A percentile compares a stretch with the other conserved stretches of the same genome.
phyloP scores from a whole-genome alignment of 2,888 invertebrate species.

The Alloplasta piceator region DNA sequence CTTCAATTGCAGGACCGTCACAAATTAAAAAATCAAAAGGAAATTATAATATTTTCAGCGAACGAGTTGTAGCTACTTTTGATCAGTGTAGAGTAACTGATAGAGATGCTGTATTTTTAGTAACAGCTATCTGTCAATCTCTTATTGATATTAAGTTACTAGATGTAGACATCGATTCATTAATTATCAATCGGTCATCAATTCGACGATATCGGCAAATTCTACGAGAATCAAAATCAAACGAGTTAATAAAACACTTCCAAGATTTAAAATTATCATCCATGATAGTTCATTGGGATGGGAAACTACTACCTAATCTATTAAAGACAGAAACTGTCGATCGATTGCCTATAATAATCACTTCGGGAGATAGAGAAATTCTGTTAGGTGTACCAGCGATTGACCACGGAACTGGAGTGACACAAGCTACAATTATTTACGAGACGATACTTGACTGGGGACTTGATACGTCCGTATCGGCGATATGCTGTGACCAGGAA shows the following conservation, averaged over 20 bases:
- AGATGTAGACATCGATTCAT: background rate
- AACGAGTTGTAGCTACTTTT: constrained; percentile 60
- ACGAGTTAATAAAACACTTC: no score
- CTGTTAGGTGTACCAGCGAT: constrained; percentile 36
- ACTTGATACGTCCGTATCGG: constrained; percentile 25
- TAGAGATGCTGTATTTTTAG: constrained; percentile 58
- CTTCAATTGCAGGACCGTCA: constrained; percentile 18
- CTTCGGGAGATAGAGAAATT: constrained; percentile 27
- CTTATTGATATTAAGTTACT: background rate
- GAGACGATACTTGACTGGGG: constrained; percentile 38
- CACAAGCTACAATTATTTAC: constrained; percentile 26
- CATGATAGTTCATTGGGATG: no score
- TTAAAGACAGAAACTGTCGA: constrained; percentile 15
- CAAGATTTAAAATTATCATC: no score
- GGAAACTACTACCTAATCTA: background rate
- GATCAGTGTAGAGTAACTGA: constrained; percentile 62
- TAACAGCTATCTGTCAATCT: constrained; percentile 33
- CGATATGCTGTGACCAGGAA: constrained; percentile 37
- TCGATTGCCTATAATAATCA: constrained; percentile 22
- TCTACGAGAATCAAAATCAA: background rate
- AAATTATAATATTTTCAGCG: constrained; percentile 52
- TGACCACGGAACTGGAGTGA: constrained; percentile 23
- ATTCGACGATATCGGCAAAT: background rate
- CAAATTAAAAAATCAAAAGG: constrained; percentile 55
- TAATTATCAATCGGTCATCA: no score